Base-by-base conservation (phyloP, 1,140 invertebrate species). In the Saccostrea glomerata region DNA sequence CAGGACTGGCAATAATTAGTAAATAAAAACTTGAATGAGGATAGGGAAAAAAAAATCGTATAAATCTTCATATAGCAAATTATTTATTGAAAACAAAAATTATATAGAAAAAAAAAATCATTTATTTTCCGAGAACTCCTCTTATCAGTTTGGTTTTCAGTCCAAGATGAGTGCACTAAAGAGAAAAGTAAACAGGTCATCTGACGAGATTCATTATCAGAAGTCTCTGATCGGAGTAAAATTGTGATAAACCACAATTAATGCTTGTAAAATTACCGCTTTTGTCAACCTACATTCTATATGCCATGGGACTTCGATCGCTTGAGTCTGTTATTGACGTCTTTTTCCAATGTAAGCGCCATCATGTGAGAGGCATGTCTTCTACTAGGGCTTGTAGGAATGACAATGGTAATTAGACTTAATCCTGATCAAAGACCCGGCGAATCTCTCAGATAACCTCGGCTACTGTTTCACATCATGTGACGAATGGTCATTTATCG, bases 191-290 rank as follows among this genome's bases (percentile, higher is more conserved):
- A 17, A 20, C 58, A n/a, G 5, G 17, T 17, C 58, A 20, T 63
- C 17, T 63, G 17, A n/a, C 17, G 0, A 63, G 58, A 17, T 20
- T 63, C 58, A n/a, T 63, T 20, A 63, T 63, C 15, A 63, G 2
- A 17, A 17, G 17, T 63, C 58, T 63, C 15, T 63, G 5, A 63
- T 63, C 5, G 15, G 58, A 63, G n/a, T 20, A n/a, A 6, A 20
- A 63, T 63, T 63, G 58, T n/a, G 58, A 63, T 63, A 63, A 63
- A 63, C n/a, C 58, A 63, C n/a, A 63, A 63, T 63, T 63, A 63
- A 63, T 63, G 58, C 17, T 63, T 20, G 58, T 63, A 17, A 63
- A 63, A 63, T 20, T 20, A 63, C 58, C 58, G 58, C 17, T 7
- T n/a, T 17, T 63, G 58, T 63, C 58, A 63, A 63, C 15, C 17